Percentiles rank a stretch among this genome's conserved stretches.
Evolutionary conservation across 2,797 vertebrate genomes (phyloP).

Genomic region (Periparus ater): DNA sequence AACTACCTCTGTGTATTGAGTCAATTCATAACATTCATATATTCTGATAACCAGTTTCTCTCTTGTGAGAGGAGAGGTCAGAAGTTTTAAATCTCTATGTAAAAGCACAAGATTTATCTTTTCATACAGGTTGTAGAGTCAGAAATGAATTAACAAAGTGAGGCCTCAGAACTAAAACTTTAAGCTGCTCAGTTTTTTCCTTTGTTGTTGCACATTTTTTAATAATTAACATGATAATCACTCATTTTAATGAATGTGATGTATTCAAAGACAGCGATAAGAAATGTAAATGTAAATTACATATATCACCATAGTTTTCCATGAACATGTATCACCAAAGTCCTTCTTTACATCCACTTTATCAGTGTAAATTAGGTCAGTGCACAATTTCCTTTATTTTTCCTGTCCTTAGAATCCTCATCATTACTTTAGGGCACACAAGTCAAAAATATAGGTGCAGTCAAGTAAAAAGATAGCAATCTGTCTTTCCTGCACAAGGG

Average conservation of each 20-base stretch:
- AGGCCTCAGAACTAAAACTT: neutral
- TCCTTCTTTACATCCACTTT: neutral
- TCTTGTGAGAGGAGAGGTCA: neutral
- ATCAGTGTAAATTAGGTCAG: conserved; percentile 13
- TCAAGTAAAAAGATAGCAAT: conserved; percentile 44
- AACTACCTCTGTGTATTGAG: neutral
- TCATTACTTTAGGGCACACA: conserved; percentile 7
- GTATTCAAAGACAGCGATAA: neutral
- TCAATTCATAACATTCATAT: neutral
- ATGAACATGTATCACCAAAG: neutral
- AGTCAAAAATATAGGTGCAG: conserved; percentile 43
- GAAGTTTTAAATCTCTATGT: neutral
- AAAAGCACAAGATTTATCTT: neutral
- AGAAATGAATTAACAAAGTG: neutral
- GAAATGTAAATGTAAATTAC: neutral
- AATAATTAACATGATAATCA: neutral
- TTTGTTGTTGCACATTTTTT: neutral
- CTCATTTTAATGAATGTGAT: neutral
- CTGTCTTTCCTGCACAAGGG: conserved; percentile 1
- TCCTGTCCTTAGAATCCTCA: neutral
- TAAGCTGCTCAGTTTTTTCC: neutral
- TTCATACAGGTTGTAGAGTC: neutral
- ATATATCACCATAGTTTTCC: no score
- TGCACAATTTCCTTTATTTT: conserved; percentile 13
- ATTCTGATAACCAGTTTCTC: neutral